phyloP scores from a whole-genome alignment of 2,113 vertebrate genomes.

The Murina feae region DNA sequence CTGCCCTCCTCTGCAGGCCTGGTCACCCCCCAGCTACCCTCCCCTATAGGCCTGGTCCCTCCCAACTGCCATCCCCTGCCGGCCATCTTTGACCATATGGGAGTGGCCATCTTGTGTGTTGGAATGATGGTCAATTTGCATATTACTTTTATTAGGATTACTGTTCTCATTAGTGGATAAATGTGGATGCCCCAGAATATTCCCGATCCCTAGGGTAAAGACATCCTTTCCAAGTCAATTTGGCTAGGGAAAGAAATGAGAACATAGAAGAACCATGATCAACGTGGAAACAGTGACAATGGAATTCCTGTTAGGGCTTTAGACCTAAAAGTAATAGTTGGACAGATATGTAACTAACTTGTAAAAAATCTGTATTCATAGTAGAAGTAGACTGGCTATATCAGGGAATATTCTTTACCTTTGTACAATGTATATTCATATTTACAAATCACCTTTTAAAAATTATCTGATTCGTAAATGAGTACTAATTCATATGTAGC shows the following conservation, averaged over 20 bases:
- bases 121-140: too few relatives aligned
- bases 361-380: not conserved
- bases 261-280: not conserved
- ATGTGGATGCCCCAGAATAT: not conserved
- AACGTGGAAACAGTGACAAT: not conserved
- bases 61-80: too few relatives aligned
- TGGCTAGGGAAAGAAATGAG: not conserved
- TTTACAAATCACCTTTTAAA: slow-evolving; percentile 4
- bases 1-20: too few relatives aligned
- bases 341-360: not conserved
- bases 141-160: too few relatives aligned
- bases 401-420: not conserved
- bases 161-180: not conserved
- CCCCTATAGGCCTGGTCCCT: too few relatives aligned
- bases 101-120: too few relatives aligned
- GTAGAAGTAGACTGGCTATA: not conserved
- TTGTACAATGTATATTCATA: not conserved
- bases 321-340: not conserved
- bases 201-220: not conserved
- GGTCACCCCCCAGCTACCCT: too few relatives aligned
- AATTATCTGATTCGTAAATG: not conserved
- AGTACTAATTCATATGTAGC: not conserved
- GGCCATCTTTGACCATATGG: too few relatives aligned
- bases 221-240: not conserved
- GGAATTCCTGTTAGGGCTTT: not conserved